These are phyloP conservation scores for Python bivittatus DNA, from an alignment of 2,113 vertebrate species.

Conservation along the genomic window DNA sequence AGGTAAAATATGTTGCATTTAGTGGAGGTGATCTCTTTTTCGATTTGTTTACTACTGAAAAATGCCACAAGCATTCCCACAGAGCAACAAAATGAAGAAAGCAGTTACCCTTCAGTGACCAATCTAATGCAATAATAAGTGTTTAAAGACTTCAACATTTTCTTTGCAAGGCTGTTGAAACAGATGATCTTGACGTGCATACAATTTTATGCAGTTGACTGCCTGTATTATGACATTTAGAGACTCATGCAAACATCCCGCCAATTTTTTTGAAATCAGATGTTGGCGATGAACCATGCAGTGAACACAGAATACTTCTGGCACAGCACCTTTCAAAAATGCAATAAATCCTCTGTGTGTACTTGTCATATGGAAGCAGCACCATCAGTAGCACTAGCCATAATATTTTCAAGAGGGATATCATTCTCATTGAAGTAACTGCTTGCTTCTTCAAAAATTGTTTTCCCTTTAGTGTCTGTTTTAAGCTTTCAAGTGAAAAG, in stretches of 20 bases:
- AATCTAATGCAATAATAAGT: neutral
- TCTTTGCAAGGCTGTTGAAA: neutral
- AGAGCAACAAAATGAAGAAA: neutral
- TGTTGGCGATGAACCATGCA: neutral
- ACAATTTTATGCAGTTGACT: neutral
- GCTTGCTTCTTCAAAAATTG: neutral
- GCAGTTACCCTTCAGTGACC: neutral
- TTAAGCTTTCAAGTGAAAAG: neutral
- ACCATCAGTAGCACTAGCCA: neutral
- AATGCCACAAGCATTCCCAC: neutral
- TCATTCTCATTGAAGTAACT: neutral
- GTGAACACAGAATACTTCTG: neutral
- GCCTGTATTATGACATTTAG: neutral
- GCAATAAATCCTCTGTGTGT: neutral
- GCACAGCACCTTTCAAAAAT: neutral
- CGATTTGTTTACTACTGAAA: neutral
- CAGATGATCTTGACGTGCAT: neutral
- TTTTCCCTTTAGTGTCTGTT: neutral
- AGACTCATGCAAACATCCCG: neutral
- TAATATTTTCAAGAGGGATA: neutral
- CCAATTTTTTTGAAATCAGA: neutral
- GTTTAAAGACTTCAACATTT: neutral
- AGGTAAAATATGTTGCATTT: neutral
- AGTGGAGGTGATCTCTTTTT: neutral
- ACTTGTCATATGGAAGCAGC: neutral